Evolutionary conservation across 2,797 vertebrate species (phyloP), one percentile per base, ranked within the genome.

Genomic region (Hyperoplus immaculatus): DNA sequence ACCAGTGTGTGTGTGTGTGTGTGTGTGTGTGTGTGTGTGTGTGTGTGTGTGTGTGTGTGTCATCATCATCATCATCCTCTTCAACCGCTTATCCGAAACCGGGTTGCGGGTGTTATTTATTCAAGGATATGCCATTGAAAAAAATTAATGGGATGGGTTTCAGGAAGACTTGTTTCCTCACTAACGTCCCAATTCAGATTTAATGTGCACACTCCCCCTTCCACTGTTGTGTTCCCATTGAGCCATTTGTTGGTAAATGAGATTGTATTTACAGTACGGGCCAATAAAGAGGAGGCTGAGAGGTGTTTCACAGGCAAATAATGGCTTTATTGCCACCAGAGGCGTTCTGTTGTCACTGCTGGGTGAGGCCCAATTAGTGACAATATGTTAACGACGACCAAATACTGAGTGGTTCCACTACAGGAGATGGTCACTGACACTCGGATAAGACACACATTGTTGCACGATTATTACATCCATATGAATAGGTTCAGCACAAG

Each of bases 321-420:
- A 94, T 92, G 81, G 80, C 73, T 94, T 95, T 93, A 95, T 90
- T 76, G 69, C 84, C 85, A 84, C 85, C 77, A 80, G 79, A 85
- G 86, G 84, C 63, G 83, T 91, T 88, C 53, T 88, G 91, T 88
- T 89, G 87, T 90, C 86, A 58, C 81, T 78, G 73, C 56, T 84
- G 77, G 81, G 85, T 80, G 69, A 83, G 80, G 55, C 43, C 55
- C 75, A 91, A 93, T 94, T 93, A 91, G 89, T 66, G 72, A 62
- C 84, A 87, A 83, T 80, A 64, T 87, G 87, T 68, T 43, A 89
- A 87, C 65, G 71, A 79, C 81, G 73, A 76, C 54, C 79, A 84
- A 83, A 86, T 78, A 80, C 54, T 79, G 78, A 63, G 14, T 41
- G 50, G 39, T n/a, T 71, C 64, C 61, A 43, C 36, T 39, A 43